Base-by-base conservation (phyloP, 2,113 vertebrate genomes). In the Oreochromis tanganicae region DNA sequence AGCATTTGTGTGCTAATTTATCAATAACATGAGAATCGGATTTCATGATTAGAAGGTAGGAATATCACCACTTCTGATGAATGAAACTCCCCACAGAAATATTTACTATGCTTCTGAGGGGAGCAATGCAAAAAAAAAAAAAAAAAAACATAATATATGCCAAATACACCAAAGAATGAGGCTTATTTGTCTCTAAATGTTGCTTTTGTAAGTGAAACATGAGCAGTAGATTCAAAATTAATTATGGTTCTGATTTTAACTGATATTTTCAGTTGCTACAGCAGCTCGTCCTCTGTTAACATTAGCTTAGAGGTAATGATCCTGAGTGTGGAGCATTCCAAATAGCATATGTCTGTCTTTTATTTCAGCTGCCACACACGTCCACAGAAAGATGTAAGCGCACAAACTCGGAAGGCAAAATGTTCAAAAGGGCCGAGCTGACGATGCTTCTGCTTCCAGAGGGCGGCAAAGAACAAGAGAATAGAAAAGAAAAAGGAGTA, bases 1-100 rank as follows among this genome's bases (percentile, higher is more conserved):
- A 63, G 79, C n/a, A 54, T 21, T 9, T 41, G 32, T 27, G 54
- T 4, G 24, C 5, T 57, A 38, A 82, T 89, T 82, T 92, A 93
- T 85, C 68, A 84, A 88, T 86, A 79, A 71, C 13, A 36, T 14
- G 14, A 81, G 34, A 63, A 83, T 82, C 2, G 3, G 57, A 88
- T 87, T 29, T 82, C 84, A 88, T 91, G 29, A 89, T 88, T 91
- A 85, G 19, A 61, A 81, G 50, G 61, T 86, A 48, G 21, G 2
- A n/a, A 29, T 7, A 83, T 81, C 3, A 11, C 7, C 14, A 5
- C 7, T 57, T n/a, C 19, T 71, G 24, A 86, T 63, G 12, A 57
- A 87, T 71, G 4, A 54, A 52, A 71, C 21, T 32, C 38, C 10
- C 10, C 24, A 56, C 3, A 36, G 41, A 36, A 50, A 3, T 57